phyloP scores from a whole-genome alignment of 2,113 vertebrate species.

The Bubo blakistoni region DNA sequence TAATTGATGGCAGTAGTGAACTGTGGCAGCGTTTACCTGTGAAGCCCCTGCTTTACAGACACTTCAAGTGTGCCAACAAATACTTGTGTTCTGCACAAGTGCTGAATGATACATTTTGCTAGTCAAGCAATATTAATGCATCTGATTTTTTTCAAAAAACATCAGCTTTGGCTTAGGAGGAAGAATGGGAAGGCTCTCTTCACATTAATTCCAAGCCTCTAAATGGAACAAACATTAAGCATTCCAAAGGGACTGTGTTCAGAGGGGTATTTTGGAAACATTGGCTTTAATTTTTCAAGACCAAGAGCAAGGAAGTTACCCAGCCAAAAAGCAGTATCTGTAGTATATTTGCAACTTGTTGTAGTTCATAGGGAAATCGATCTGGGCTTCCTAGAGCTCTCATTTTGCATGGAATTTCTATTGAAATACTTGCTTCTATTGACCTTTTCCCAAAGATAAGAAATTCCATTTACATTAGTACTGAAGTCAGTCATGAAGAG shows the following conservation, averaged over 20 bases:
- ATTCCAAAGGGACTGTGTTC: background rate
- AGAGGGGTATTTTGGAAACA: background rate
- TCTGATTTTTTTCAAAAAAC: fast-evolving
- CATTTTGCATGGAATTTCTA: background rate
- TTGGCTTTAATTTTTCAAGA: background rate
- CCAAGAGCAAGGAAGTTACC: background rate
- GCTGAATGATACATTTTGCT: background rate
- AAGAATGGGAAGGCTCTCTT: background rate
- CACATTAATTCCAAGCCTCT: too few relatives aligned
- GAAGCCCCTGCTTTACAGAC: background rate
- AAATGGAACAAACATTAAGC: background rate
- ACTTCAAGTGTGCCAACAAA: background rate
- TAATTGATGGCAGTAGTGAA: background rate
- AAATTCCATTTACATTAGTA: background rate
- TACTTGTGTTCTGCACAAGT: background rate
- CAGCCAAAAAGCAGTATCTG: background rate
- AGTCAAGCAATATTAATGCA: fast-evolving
- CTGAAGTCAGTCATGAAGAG: background rate
- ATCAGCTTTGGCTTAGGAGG: background rate
- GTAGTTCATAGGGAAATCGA: background rate
- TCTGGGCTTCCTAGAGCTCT: background rate
- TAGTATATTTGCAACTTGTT: background rate
- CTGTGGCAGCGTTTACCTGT: background rate
- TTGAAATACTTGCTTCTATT: background rate
- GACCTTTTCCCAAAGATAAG: background rate